Percentiles rank a stretch among this genome's conserved stretches.
Conservation (phyloP, 2,113 vertebrate genomes). For the Syrrhaptes paradoxus region DNA sequence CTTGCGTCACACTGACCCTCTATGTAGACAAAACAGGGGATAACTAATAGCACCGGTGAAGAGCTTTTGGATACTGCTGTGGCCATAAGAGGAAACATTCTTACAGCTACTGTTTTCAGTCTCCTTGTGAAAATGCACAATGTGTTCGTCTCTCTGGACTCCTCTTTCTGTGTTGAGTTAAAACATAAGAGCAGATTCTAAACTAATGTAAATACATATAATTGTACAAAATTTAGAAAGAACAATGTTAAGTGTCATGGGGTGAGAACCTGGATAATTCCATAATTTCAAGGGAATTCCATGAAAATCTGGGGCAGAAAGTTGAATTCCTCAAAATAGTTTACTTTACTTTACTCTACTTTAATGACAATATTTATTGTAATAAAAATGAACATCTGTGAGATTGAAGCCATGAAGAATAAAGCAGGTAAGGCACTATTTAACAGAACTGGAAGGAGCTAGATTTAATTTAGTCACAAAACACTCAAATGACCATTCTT, state of each 20-base stretch:
- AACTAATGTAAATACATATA: neutral
- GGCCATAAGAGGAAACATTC: neutral
- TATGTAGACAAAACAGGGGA: neutral
- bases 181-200: neutral
- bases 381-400: neutral
- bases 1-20: neutral
- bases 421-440: neutral
- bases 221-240: neutral
- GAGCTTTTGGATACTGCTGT: neutral
- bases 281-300: neutral
- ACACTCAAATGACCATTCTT: neutral
- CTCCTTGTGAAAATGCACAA: neutral
- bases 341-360: too few relatives aligned
- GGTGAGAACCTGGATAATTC: neutral
- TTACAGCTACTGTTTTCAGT: neutral
- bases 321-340: neutral
- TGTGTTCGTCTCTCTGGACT: rapidly evolving
- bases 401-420: neutral
- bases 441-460: neutral
- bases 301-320: neutral
- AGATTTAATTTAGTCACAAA: neutral
- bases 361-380: too few relatives aligned
- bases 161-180: neutral
- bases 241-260: neutral
- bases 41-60: neutral